Base-by-base conservation (phyloP, 2,113 vertebrate species). In the Monopterus albus region DNA sequence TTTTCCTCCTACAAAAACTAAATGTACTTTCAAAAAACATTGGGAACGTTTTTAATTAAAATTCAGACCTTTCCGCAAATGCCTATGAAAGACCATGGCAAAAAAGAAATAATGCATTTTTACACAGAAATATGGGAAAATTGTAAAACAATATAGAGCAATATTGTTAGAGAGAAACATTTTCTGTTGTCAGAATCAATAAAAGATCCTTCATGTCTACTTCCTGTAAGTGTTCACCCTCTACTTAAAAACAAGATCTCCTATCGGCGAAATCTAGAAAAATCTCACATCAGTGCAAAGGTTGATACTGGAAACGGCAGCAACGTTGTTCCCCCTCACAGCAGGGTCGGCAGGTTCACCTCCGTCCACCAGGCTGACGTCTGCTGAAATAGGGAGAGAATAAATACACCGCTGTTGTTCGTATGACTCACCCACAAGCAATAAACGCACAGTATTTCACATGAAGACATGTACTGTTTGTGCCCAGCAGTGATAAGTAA, bases 221-320 rank as follows among this genome's bases (percentile, higher is more conserved):
- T n/a, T n/a, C n/a, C n/a, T n/a, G n/a, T n/a, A n/a, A n/a, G n/a
- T n/a, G n/a, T n/a, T n/a, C n/a, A n/a, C n/a, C n/a, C n/a, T n/a
- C n/a, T n/a, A n/a, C n/a, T n/a, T n/a, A n/a, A n/a, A n/a, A n/a
- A 21, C 4, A 21, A 4, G 5, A n/a, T 14, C 13, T 18, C 23
- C 15, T 7, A 11, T 0, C 46, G 17, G 17, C 8, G 0, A 29
- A 64, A 58, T 10, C 0, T n/a, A 5, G 2, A 42, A 55, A 33
- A 45, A 58, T 79, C 95, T 89, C 82, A 97, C 96, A 90, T 96
- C 94, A 26, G 93, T 80, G 68, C 92, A 94, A 57, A 98, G 93
- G 83, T 95, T 95, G 63, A 94, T 91, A 29, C 92, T 96, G 73
- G 96, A 97, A 57, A 95, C 92, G 21, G 95, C 95, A 3, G 94